Conservation (phyloP, 2,113 vertebrate genomes). For the Choloepus hoffmanni region DNA sequence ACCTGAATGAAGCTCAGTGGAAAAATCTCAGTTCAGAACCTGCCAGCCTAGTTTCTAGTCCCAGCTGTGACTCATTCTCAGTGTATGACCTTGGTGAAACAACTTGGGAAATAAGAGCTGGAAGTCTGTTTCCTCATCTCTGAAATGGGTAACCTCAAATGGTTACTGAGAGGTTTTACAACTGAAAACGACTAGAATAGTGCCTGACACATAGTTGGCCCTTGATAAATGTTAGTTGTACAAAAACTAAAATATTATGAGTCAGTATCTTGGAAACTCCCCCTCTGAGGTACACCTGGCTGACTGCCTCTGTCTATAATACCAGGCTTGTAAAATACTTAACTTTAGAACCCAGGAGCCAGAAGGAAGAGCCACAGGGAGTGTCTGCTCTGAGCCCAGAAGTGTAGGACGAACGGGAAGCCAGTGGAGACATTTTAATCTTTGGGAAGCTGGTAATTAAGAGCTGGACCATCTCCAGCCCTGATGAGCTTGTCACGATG, state of each 20-base stretch:
- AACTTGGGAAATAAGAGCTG: neutral
- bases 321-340: constrained; percentile 55
- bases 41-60: neutral
- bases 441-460: neutral
- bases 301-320: neutral
- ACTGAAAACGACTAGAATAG: neutral
- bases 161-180: neutral
- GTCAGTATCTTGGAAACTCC: neutral
- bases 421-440: neutral
- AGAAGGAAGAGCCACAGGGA: constrained; percentile 11
- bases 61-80: neutral
- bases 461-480: constrained; percentile 22
- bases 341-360: constrained; percentile 36
- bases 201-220: neutral
- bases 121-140: neutral
- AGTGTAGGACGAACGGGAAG: neutral
- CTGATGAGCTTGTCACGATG: neutral
- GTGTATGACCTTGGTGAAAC: neutral
- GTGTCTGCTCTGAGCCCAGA: neutral
- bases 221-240: neutral
- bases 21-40: neutral
- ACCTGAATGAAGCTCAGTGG: neutral
- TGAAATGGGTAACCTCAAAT: neutral
- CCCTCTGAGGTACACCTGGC: neutral
- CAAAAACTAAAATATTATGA: neutral